Evolutionary conservation across 2,888 invertebrate genomes (phyloP).

Genomic region (Myathropa florea): DNA sequence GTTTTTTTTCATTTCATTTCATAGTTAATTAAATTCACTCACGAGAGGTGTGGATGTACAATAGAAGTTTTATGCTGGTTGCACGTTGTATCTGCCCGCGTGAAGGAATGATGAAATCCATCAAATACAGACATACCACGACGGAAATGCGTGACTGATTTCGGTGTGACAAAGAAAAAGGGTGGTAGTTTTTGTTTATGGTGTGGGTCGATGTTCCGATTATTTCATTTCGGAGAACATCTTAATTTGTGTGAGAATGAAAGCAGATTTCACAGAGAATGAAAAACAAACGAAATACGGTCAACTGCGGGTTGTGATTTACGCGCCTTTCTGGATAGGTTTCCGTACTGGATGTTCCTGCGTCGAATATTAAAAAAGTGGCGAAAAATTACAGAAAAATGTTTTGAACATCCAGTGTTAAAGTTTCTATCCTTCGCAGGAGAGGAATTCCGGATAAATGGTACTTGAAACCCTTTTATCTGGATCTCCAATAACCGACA

Average conservation of each 20-base stretch:
- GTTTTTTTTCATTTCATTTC: neutral
- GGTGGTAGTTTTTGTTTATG: too few species aligned
- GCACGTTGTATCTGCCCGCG: neutral
- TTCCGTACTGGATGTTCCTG: too few species aligned
- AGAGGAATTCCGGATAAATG: too few species aligned
- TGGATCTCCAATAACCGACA: too few species aligned
- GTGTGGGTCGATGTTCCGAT: neutral
- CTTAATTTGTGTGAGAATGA: neutral
- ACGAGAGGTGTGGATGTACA: neutral
- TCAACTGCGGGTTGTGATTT: too few species aligned
- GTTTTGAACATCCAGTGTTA: too few species aligned
- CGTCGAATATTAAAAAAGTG: too few species aligned
- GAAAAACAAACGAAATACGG: neutral
- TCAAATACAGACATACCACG: neutral
- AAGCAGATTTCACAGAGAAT: neutral
- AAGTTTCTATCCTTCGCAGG: too few species aligned
- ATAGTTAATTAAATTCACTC: conserved; percentile 32
- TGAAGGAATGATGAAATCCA: conserved; percentile 15
- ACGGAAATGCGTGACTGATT: neutral
- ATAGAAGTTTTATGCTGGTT: neutral
- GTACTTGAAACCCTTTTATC: too few species aligned
- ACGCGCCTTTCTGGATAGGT: too few species aligned
- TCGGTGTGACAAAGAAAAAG: neutral
- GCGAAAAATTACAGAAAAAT: too few species aligned
- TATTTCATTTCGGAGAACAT: neutral